Conservation (phyloP, 2,888 invertebrate species). For the Lacanobia oleracea region DNA sequence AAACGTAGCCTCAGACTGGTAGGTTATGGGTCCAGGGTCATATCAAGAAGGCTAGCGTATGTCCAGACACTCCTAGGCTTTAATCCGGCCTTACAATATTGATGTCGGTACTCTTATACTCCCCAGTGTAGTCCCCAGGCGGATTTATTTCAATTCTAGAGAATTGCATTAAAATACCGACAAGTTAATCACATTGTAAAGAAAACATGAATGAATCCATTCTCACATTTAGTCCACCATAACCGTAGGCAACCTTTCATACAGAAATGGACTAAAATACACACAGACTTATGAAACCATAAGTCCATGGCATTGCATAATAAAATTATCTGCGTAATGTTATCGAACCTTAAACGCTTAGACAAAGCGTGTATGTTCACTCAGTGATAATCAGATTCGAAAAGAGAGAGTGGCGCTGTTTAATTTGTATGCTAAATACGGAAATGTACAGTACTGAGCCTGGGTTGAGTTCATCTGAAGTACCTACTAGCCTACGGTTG, state of each 20-base stretch:
- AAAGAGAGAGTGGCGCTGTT: slow-evolving; percentile 57
- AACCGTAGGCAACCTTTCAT: background rate
- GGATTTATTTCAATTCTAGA: background rate
- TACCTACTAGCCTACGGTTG: background rate
- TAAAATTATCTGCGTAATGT: slow-evolving; percentile 30
- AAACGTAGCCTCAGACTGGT: no score
- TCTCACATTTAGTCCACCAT: background rate
- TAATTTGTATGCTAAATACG: slow-evolving; percentile 58
- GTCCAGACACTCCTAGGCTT: background rate
- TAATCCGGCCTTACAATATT: background rate
- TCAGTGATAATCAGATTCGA: slow-evolving; percentile 51
- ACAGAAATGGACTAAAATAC: background rate
- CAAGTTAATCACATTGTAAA: background rate
- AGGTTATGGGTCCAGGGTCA: background rate
- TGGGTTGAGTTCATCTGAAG: slow-evolving; percentile 8
- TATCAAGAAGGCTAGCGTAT: background rate
- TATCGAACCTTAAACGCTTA: slow-evolving; percentile 36
- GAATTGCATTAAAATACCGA: background rate
- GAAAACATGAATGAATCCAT: background rate
- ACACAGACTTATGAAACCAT: background rate
- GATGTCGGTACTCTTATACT: background rate
- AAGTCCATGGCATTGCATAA: background rate
- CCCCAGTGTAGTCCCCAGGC: background rate
- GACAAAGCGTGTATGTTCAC: slow-evolving; percentile 43
- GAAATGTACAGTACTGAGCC: slow-evolving; percentile 24